phyloP scores from a whole-genome alignment of 2,888 invertebrate genomes.

The Clivina fossor region DNA sequence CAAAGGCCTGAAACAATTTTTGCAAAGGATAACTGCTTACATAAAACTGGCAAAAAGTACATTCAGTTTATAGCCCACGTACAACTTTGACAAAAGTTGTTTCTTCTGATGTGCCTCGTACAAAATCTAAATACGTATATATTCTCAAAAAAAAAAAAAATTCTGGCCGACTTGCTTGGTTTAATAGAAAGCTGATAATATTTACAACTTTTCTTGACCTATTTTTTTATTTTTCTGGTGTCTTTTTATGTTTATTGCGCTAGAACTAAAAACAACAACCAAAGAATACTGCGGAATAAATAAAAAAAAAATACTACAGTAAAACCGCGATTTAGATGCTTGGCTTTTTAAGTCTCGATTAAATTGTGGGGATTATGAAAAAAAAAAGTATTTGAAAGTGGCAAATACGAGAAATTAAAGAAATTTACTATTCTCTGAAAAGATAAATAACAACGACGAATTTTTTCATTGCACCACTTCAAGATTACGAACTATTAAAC shows the following conservation, averaged over 20 bases:
- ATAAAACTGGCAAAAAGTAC: too few relatives aligned
- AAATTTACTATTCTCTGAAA: too few relatives aligned
- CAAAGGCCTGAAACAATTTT: too few relatives aligned
- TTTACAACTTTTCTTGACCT: conserved; percentile 18
- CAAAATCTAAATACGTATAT: conserved; percentile 15
- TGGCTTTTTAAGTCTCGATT: neutral
- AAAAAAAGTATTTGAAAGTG: too few relatives aligned
- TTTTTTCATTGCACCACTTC: too few relatives aligned
- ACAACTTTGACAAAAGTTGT: conserved; percentile 7
- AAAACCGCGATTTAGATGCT: neutral
- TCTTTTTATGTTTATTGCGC: conserved; percentile 5
- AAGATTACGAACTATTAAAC: too few relatives aligned
- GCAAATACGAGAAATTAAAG: too few relatives aligned
- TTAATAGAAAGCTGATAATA: conserved; percentile 6
- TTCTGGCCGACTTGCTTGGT: neutral
- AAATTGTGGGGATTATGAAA: too few relatives aligned
- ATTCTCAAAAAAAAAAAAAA: conserved; percentile 5
- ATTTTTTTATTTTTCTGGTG: conserved; percentile 10
- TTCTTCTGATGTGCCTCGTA: conserved; percentile 2
- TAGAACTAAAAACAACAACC: too few relatives aligned
- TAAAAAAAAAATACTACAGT: conserved; percentile 1
- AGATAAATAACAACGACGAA: too few relatives aligned
- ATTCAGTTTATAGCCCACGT: too few relatives aligned
- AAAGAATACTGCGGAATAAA: neutral
- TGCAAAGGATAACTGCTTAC: too few relatives aligned